Evolutionary conservation across 2,113 vertebrate genomes (phyloP).

Genomic region (Tragelaphus scriptus): DNA sequence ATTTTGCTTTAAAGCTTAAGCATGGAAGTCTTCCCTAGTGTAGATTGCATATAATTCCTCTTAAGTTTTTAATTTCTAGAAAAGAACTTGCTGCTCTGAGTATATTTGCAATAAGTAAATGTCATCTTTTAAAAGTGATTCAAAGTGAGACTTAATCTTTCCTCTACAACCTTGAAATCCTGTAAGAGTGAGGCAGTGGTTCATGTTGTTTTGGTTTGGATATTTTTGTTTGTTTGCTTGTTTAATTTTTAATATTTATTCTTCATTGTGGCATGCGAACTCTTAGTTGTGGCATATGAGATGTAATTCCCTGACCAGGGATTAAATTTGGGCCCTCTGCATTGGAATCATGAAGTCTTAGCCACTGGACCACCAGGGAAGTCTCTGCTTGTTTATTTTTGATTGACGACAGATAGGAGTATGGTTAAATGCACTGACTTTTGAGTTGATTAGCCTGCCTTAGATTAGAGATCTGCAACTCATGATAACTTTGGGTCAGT

Average conservation of each 20-base stretch:
- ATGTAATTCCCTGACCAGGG: neutral
- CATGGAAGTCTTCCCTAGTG: neutral
- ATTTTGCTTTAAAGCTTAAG: slow-evolving; percentile 33
- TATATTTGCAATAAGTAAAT: neutral
- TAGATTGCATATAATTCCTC: slow-evolving; percentile 1
- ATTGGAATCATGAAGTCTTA: neutral
- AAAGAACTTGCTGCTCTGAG: slow-evolving; percentile 24
- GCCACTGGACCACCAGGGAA: neutral
- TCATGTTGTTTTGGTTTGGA: neutral
- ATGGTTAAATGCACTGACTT: slow-evolving; percentile 23
- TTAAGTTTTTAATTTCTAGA: slow-evolving; percentile 46
- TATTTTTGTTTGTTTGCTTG: neutral
- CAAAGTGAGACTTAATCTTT: slow-evolving; percentile 25
- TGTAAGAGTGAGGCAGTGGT: neutral
- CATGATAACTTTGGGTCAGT: neutral
- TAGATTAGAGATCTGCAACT: neutral
- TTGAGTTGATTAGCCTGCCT: neutral
- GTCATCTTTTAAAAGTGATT: slow-evolving; percentile 7
- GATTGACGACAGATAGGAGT: neutral
- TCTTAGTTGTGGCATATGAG: neutral
- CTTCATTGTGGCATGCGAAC: neutral
- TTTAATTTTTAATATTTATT: neutral
- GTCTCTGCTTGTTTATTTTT: neutral
- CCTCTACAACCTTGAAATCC: slow-evolving; percentile 3
- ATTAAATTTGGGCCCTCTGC: neutral